These are phyloP conservation scores for Odocoileus hemionus DNA, from an alignment of 2,113 vertebrate genomes.

Conservation along the genomic window DNA sequence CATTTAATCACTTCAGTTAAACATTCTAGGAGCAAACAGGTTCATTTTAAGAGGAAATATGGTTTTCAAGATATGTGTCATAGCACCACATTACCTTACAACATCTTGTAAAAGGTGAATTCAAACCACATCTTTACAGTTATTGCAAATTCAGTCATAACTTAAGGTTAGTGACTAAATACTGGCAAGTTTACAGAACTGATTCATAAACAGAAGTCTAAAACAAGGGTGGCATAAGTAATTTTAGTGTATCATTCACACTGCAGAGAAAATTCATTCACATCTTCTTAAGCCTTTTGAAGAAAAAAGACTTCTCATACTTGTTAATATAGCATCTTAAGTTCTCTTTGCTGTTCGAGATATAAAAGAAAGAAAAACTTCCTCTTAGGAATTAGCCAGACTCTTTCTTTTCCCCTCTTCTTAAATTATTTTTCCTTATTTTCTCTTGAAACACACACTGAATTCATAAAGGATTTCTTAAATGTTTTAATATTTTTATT, in stretches of 20 bases:
- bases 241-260: constrained; percentile 14
- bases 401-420: background rate
- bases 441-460: background rate
- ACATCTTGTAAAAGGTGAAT: background rate
- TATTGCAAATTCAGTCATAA: constrained; percentile 4
- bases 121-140: background rate
- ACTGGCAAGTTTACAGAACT: constrained; percentile 1
- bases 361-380: background rate
- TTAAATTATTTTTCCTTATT: background rate
- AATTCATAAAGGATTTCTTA: background rate
- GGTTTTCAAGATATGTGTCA: background rate
- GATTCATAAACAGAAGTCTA: constrained; percentile 1
- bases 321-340: background rate
- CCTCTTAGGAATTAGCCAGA: background rate
- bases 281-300: constrained; percentile 10
- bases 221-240: background rate
- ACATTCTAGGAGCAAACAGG: background rate
- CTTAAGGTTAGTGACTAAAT: constrained; percentile 24
- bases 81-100: background rate
- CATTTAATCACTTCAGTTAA: constrained; percentile 30
- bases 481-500: background rate
- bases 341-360: background rate
- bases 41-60: background rate
- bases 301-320: background rate
- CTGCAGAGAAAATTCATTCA: constrained; percentile 9